Conservation (phyloP, 2,888 invertebrate species). For the Drosophila lacicola region DNA sequence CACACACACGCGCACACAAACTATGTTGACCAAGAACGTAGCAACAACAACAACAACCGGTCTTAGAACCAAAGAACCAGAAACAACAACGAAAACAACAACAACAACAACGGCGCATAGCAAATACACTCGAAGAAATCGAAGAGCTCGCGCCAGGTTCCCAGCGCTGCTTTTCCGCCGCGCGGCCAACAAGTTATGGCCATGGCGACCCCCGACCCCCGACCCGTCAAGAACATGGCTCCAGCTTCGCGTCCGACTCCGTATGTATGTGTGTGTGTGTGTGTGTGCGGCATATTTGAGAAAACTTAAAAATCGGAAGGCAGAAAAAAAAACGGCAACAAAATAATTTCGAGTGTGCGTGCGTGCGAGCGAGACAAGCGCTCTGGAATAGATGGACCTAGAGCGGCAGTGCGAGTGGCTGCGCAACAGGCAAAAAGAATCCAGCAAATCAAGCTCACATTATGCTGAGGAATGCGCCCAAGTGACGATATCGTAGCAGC, state of each 20-base stretch:
- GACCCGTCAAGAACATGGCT: constrained; percentile 65
- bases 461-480: constrained; percentile 84
- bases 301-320: constrained; percentile 50
- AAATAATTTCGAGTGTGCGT: constrained; percentile 71
- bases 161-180: constrained; percentile 21
- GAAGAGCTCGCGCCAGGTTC: constrained; percentile 51
- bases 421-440: constrained; percentile 74
- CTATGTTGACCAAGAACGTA: constrained; percentile 72
- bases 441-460: constrained; percentile 84
- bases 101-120: constrained; percentile 65
- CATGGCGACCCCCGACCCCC: constrained; percentile 55
- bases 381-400: constrained; percentile 32
- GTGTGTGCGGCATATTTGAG: constrained; percentile 71
- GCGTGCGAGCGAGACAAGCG: constrained; percentile 40
- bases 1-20: constrained; percentile 19
- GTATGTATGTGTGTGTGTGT: constrained; percentile 18
- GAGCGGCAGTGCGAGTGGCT: constrained; percentile 28
- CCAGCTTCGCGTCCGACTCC: constrained; percentile 36
- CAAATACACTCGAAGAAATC: constrained; percentile 74
- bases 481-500: constrained; percentile 84
- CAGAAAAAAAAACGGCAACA: constrained; percentile 69
- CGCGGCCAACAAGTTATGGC: constrained; percentile 64
- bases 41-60: constrained; percentile 54
- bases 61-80: constrained; percentile 70
- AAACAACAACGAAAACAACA: constrained; percentile 35